Conservation (phyloP, 2,888 invertebrate species). For the Eupithecia insigniata region DNA sequence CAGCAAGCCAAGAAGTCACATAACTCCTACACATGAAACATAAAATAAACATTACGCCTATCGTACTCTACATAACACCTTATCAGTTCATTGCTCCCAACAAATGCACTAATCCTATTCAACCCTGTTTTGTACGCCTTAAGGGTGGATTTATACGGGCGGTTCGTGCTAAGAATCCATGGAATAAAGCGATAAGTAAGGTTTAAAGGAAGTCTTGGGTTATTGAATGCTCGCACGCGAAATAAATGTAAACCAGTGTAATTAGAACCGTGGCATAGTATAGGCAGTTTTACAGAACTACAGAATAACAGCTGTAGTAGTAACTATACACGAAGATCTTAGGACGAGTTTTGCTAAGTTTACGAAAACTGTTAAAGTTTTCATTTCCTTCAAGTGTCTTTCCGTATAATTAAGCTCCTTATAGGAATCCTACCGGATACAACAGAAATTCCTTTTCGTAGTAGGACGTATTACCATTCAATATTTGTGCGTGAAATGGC, state of each 20-base stretch:
- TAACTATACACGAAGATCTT: too few relatives aligned
- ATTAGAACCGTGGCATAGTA: slow-evolving; percentile 32
- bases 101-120: slow-evolving; percentile 19
- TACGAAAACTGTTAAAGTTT: too few relatives aligned
- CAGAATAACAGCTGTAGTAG: too few relatives aligned
- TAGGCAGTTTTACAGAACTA: not conserved
- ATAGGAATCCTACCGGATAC: too few relatives aligned
- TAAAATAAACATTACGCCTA: slow-evolving; percentile 21
- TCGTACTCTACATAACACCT: slow-evolving; percentile 40
- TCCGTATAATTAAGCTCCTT: too few relatives aligned
- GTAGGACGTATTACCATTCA: too few relatives aligned
- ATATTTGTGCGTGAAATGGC: too few relatives aligned
- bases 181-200: slow-evolving; percentile 42
- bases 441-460: too few relatives aligned
- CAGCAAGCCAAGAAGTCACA: slow-evolving; percentile 4
- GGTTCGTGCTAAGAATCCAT: slow-evolving; percentile 40
- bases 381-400: too few relatives aligned
- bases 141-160: slow-evolving; percentile 16
- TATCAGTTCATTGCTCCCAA: slow-evolving; percentile 39
- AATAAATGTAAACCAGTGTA: slow-evolving; percentile 38
- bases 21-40: slow-evolving; percentile 16
- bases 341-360: too few relatives aligned
- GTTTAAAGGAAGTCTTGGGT: slow-evolving; percentile 41
- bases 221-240: slow-evolving; percentile 47
- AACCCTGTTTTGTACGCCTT: slow-evolving; percentile 24